Percentiles rank a stretch among this genome's conserved stretches.
Evolutionary conservation across 2,888 invertebrate species (phyloP).

Genomic region (Tribolium freemani): DNA sequence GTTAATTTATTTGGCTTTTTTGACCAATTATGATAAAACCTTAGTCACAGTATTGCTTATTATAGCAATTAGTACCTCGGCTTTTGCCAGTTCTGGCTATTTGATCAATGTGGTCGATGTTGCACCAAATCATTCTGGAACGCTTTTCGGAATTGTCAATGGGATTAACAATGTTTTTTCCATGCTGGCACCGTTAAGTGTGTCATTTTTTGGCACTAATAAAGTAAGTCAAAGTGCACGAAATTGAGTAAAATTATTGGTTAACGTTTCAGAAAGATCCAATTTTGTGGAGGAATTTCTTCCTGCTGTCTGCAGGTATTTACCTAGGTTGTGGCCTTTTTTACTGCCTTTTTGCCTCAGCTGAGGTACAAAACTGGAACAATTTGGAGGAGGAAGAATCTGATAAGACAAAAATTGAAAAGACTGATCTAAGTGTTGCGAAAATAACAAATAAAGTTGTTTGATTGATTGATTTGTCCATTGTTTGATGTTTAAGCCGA

Average conservation of each 20-base stretch:
- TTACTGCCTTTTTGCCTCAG: constrained; percentile 11
- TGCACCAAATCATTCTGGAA: constrained; percentile 87
- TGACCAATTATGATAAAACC: constrained; percentile 70
- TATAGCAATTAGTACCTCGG: constrained; percentile 79
- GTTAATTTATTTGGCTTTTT: constrained; percentile 74
- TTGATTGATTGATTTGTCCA: background rate
- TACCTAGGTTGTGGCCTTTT: constrained; percentile 15
- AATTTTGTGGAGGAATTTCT: constrained; percentile 20
- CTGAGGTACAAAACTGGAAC: constrained; percentile 31
- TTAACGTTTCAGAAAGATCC: constrained; percentile 28
- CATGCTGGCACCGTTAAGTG: constrained; percentile 82
- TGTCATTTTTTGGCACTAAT: constrained; percentile 78
- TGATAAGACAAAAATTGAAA: background rate
- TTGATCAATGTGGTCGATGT: constrained; percentile 85
- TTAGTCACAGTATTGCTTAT: constrained; percentile 77
- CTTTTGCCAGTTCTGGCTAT: constrained; percentile 76
- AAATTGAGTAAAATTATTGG: too few species aligned
- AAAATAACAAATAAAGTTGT: background rate
- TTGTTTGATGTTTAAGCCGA: background rate
- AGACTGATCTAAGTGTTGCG: background rate
- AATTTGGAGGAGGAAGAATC: constrained; percentile 1
- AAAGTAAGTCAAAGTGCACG: too few species aligned
- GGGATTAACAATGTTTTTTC: constrained; percentile 84
- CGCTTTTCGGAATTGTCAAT: constrained; percentile 88
- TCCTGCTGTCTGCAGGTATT: constrained; percentile 4